Evolutionary conservation across 1,140 invertebrate genomes (phyloP).

Genomic region (Lamellibrachia luymesi): DNA sequence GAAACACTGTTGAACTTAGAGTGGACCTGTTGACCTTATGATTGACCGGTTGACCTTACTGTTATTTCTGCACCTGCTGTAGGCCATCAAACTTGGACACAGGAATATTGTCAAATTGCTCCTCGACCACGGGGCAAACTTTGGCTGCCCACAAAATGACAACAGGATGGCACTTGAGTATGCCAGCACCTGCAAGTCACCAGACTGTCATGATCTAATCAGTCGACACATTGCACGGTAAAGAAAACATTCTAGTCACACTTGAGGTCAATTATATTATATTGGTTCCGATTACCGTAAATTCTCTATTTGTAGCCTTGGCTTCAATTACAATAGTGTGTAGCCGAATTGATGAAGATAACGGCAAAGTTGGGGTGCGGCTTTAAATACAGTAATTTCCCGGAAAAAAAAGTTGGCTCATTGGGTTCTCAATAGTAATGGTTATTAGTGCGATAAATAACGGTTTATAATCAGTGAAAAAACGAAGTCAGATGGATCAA

Average conservation of each 20-base stretch:
- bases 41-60: background rate
- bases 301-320: no score
- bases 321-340: no score
- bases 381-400: no score
- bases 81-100: constrained; percentile 47
- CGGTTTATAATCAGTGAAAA: no score
- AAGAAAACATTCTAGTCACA: background rate
- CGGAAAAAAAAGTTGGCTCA: no score
- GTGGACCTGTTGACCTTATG: background rate
- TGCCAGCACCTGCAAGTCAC: constrained; percentile 35
- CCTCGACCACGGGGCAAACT: constrained; percentile 49
- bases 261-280: no score
- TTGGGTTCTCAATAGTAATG: no score
- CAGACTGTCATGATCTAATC: constrained; percentile 41
- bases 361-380: no score
- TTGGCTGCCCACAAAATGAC: constrained; percentile 34
- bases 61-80: constrained; percentile 7
- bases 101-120: constrained; percentile 43
- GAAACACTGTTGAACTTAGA: background rate
- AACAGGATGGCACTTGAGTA: constrained; percentile 35
- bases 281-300: no score
- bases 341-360: background rate
- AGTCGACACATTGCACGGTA: constrained; percentile 45
- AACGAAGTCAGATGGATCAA: no score
- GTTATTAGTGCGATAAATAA: no score